Evolutionary conservation across 2,888 invertebrate species (phyloP), one percentile per base, ranked within the genome.

Genomic region (Caradrina kadenii): DNA sequence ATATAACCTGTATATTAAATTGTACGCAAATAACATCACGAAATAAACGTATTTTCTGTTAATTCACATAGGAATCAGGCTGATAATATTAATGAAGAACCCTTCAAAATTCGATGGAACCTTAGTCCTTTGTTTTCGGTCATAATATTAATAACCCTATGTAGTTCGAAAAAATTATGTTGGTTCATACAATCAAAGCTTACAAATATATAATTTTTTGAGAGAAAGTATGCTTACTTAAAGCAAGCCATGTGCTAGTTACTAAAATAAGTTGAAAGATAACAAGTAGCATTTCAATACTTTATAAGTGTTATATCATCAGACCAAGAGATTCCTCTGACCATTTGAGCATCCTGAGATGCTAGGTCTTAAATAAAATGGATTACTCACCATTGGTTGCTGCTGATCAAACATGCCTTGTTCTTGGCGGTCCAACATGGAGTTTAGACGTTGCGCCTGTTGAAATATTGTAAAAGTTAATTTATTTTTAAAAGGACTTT

Each of bases 371-470:
- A 49, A 64, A 72, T 61, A 75, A 74, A 84, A 70, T 60, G 62
- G 35, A 60, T 76, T 76, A 95, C 96, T 95, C 85, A 96, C 96
- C 96, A 96, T 93, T 72, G 95, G 95, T 86, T 94, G 91, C 86
- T 94, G 94, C 76, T 94, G 93, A 76, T 96, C 96, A 77, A 94
- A 95, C 92, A 96, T 96, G 87, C 96, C 96, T 86, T 97, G 96
- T 86, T 98, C 97, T 90, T 97, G 97, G 83, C 97, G 97, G 85
- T 98, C 97, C 71, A 98, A 91, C 93, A 98, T 94, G 0, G 97
- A 96, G 86, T 96, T 97, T 52, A 97, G 88, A 71, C 97, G 96
- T 85, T 97, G 97, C 1, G 97, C 97, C 96, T 96, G 89, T n/a
- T 85, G 82, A 79, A 52, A 31, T 26, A 59, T 42, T 13, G 19